Evolutionary conservation across 2,888 invertebrate genomes (phyloP), one percentile per base, ranked within the genome.

Genomic region (Rotaria macrura): DNA sequence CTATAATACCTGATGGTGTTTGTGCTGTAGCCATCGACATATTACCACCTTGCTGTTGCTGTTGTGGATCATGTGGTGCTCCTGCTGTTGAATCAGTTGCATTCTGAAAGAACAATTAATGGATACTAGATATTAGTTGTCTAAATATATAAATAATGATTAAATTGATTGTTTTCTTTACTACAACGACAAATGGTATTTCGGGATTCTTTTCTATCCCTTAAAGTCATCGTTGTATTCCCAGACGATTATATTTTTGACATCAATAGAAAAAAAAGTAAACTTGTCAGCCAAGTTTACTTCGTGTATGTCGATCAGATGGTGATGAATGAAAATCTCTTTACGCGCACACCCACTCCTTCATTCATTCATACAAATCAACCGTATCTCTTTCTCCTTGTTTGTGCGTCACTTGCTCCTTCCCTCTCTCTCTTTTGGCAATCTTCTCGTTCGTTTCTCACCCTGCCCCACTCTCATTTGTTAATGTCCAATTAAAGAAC

Each of bases 401-500:
- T n/a, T n/a, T n/a, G n/a, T n/a, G n/a, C n/a, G n/a, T n/a, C n/a
- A n/a, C n/a, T 54, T 25, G 23, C 54, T 54, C 9, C 54, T 9
- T 54, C 34, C 38, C 29, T 65, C 34, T 65, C 4, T 34, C 65
- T 65, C 65, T 65, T 65, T 9, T 65, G 65, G 34, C 65, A 65
- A 65, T 65, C 65, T 34, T 65, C 65, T 65, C 55, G n/a, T 57
- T 57, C 55, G 29, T 57, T 57, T 57, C 65, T 65, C 65, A 65
- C 65, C 20, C 34, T 34, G 29, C 34, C 65, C 34, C 29, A 65
- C 12, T 79, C 40, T 79, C 43, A 43, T 79, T 79, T 79, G 79
- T 79, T 43, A 79, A 79, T 79, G 79, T 79, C 79, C 79, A 79
- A 79, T 79, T 79, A 79, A 79, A 79, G 40, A 79, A 79, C 43